phyloP scores from a whole-genome alignment of 2,888 invertebrate species.

The Hymenopus coronatus region DNA sequence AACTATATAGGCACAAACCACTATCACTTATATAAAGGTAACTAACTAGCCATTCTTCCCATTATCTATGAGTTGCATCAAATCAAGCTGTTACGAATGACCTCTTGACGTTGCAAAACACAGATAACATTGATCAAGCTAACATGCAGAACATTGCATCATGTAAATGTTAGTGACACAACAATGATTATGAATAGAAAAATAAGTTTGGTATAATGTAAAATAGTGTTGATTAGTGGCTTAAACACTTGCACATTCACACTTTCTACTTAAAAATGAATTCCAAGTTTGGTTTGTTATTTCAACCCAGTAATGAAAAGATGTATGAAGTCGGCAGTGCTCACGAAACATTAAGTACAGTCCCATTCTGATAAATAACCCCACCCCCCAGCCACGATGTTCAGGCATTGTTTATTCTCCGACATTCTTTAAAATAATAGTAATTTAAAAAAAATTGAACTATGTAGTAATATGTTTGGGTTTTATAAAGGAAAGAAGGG shows the following conservation, averaged over 20 bases:
- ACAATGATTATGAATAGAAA: background rate
- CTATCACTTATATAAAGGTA: conserved; percentile 5
- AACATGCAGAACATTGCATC: background rate
- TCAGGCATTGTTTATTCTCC: background rate
- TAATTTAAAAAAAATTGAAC: too few relatives aligned
- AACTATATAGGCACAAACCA: conserved; percentile 5
- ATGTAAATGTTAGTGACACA: background rate
- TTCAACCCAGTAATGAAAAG: background rate
- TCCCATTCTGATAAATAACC: background rate
- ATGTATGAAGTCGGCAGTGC: background rate
- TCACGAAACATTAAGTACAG: background rate
- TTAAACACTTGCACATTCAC: background rate
- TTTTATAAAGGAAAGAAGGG: too few relatives aligned
- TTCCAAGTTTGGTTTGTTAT: background rate
- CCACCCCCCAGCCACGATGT: background rate
- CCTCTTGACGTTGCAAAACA: background rate
- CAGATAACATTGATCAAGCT: background rate
- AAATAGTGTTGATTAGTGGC: background rate
- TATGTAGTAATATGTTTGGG: too few relatives aligned
- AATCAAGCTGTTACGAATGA: background rate
- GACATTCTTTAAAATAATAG: too few relatives aligned
- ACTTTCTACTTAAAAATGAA: background rate
- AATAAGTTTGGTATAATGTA: background rate
- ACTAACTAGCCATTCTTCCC: background rate
- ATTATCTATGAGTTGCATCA: conserved; percentile 9